Percentiles rank a stretch among this genome's conserved stretches.
These are phyloP conservation scores for Cerastoderma edule DNA, from an alignment of 2,888 invertebrate species.

Conservation along the genomic window DNA sequence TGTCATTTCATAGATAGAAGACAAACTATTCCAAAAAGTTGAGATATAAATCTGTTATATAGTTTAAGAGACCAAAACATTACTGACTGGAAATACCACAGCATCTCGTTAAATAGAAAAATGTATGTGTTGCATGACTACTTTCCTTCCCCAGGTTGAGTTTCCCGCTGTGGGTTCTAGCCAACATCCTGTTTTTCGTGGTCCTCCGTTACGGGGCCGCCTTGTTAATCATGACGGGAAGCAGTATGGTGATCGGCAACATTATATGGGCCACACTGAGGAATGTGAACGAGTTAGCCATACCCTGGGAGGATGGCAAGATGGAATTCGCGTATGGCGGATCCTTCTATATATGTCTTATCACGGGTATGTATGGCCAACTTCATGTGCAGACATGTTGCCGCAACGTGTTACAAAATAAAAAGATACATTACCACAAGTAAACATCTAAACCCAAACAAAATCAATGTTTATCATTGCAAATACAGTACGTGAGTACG, in stretches of 20 bases:
- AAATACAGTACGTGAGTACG: too few relatives aligned
- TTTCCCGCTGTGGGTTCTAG: slow-evolving; percentile 86
- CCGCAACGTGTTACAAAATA: too few relatives aligned
- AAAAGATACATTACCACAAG: too few relatives aligned
- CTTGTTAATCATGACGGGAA: slow-evolving; percentile 85
- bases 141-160: slow-evolving; percentile 86
- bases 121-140: background rate
- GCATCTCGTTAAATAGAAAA: background rate
- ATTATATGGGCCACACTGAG: slow-evolving; percentile 85
- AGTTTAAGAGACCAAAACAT: background rate
- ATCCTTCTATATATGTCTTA: slow-evolving; percentile 86
- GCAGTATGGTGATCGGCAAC: slow-evolving; percentile 85
- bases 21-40: too few relatives aligned
- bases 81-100: too few relatives aligned
- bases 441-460: too few relatives aligned
- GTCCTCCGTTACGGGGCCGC: slow-evolving; percentile 86
- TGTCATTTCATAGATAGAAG: too few relatives aligned
- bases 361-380: slow-evolving; percentile 83
- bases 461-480: too few relatives aligned
- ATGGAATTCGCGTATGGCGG: slow-evolving; percentile 85
- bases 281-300: slow-evolving; percentile 85
- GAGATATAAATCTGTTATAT: background rate
- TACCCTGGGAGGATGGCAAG: slow-evolving; percentile 84
- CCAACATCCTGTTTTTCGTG: slow-evolving; percentile 86
- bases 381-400: background rate